phyloP scores from a whole-genome alignment of 2,888 invertebrate species.

The Agriotes lineatus region DNA sequence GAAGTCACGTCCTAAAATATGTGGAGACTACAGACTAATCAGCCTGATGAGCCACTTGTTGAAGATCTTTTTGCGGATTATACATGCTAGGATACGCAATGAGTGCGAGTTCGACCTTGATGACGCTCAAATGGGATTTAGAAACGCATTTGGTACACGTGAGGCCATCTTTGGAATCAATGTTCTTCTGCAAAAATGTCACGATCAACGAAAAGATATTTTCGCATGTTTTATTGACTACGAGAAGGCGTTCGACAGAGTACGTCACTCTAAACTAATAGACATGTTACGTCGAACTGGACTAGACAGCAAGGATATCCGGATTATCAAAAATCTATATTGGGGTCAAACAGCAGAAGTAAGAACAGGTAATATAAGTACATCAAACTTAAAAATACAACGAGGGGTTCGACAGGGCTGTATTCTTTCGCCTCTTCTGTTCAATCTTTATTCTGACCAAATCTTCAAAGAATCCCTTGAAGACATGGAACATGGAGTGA shows the following conservation, averaged over 20 bases:
- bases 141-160: background rate
- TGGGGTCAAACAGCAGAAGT: no score
- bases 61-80: no score
- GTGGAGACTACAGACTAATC: no score
- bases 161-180: background rate
- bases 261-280: background rate
- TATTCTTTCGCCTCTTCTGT: no score
- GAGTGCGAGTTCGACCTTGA: background rate
- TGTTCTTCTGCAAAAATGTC: background rate
- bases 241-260: background rate
- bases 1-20: background rate
- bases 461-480: no score
- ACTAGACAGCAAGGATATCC: background rate
- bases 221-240: background rate
- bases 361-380: no score
- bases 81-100: background rate
- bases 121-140: background rate
- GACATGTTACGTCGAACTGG: background rate
- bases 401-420: no score
- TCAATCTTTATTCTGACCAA: no score
- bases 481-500: no score
- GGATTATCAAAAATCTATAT: background rate
- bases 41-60: no score
- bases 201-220: background rate
- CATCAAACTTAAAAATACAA: no score